Evolutionary conservation across 2,888 invertebrate genomes (phyloP).

Genomic region (Pammene fasciana): DNA sequence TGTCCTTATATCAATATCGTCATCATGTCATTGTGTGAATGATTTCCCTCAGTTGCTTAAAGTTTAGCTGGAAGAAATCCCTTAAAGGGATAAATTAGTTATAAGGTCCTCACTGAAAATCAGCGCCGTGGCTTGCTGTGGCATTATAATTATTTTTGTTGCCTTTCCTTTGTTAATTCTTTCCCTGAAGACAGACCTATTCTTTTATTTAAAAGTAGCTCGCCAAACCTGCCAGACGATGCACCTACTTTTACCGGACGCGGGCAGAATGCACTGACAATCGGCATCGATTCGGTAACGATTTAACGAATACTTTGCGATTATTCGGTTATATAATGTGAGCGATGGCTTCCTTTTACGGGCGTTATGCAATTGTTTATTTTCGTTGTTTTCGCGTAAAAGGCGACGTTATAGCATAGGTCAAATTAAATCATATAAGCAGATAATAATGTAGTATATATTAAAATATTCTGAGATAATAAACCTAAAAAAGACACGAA

Average conservation of each 20-base stretch:
- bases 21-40: no score
- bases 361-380: conserved; percentile 38
- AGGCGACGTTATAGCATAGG: conserved; percentile 14
- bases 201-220: conserved; percentile 11
- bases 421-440: background rate
- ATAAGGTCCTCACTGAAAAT: no score
- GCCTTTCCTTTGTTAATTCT: no score
- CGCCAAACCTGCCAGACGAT: conserved; percentile 16
- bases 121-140: no score
- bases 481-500: no score
- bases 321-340: conserved; percentile 38
- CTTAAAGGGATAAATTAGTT: no score
- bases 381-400: conserved; percentile 11
- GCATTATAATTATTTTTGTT: no score
- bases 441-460: no score
- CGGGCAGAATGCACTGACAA: conserved; percentile 33
- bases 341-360: conserved; percentile 39
- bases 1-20: no score
- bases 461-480: no score
- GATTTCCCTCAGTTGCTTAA: no score
- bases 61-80: no score
- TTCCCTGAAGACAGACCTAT: background rate
- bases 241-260: conserved; percentile 39
- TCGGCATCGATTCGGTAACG: conserved; percentile 40
- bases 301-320: conserved; percentile 40